phyloP scores from a whole-genome alignment of 2,113 vertebrate species.

The Hassar affinis region DNA sequence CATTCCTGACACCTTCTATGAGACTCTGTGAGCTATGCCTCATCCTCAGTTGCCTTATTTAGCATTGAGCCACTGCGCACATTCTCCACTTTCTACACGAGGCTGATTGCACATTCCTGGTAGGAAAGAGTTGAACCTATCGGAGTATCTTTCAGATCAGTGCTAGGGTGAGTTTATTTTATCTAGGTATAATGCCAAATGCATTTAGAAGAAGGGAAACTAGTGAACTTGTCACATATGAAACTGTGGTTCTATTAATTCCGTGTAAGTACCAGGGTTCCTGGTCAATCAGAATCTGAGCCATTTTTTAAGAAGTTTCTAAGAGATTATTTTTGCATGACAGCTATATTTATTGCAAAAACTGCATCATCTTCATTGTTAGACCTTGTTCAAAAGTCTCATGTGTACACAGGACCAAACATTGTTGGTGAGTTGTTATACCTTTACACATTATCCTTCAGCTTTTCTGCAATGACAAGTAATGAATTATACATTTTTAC shows the following conservation, averaged over 20 bases:
- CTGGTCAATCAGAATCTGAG: background rate
- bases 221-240: background rate
- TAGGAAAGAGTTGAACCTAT: background rate
- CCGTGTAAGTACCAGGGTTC: background rate
- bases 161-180: background rate
- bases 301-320: background rate
- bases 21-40: too few relatives aligned
- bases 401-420: background rate
- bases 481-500: background rate
- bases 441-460: background rate
- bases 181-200: too few relatives aligned
- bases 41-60: too few relatives aligned
- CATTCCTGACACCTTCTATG: too few relatives aligned
- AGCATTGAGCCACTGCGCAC: too few relatives aligned
- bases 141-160: background rate
- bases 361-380: background rate
- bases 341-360: background rate
- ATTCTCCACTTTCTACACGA: too few relatives aligned
- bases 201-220: background rate
- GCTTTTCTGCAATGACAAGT: background rate
- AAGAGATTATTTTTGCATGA: background rate
- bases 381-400: background rate
- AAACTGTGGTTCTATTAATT: background rate
- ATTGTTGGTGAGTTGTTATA: background rate
- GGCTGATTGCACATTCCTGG: background rate